A percentile compares a stretch with the other conserved stretches of the same genome.
Conservation (phyloP, 2,888 invertebrate species). For the Cheilosia scutellata region DNA sequence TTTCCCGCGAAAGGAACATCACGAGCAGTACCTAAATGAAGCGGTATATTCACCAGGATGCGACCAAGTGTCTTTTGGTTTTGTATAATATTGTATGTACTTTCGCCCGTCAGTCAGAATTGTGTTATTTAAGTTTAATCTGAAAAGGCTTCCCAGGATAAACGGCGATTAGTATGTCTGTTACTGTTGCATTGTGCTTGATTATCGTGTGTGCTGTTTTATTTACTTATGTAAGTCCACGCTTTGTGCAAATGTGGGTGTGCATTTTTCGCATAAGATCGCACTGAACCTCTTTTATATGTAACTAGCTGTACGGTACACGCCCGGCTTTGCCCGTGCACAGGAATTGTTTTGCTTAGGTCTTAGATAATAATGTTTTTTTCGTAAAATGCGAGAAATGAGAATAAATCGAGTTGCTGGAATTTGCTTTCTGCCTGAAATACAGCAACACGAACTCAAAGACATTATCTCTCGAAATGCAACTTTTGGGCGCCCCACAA, state of each 20-base stretch:
- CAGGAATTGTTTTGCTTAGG: too few relatives aligned
- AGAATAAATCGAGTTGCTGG: too few relatives aligned
- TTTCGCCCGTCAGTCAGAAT: background rate
- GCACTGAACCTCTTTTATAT: background rate
- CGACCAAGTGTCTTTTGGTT: constrained; percentile 13
- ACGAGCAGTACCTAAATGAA: constrained; percentile 4
- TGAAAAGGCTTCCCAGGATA: constrained; percentile 27
- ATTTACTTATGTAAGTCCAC: too few relatives aligned
- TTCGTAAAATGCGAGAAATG: too few relatives aligned
- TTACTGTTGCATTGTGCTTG: constrained; percentile 32
- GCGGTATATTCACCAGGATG: background rate
- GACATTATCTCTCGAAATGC: too few relatives aligned
- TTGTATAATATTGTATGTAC: background rate
- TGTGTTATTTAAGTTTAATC: constrained; percentile 21
- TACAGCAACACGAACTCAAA: too few relatives aligned
- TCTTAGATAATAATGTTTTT: too few relatives aligned
- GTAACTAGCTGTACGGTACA: too few relatives aligned
- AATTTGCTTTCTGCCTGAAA: too few relatives aligned
- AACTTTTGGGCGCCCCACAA: too few relatives aligned
- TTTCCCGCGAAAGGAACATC: background rate
- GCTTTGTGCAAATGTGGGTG: background rate
- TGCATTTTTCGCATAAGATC: background rate
- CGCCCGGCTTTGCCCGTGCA: too few relatives aligned
- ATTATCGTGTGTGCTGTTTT: background rate
- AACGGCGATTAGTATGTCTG: constrained; percentile 44